Evolutionary conservation across 1,140 invertebrate genomes (phyloP), one percentile per base, ranked within the genome.

Genomic region (Paramacrobiotus metropolitanus): DNA sequence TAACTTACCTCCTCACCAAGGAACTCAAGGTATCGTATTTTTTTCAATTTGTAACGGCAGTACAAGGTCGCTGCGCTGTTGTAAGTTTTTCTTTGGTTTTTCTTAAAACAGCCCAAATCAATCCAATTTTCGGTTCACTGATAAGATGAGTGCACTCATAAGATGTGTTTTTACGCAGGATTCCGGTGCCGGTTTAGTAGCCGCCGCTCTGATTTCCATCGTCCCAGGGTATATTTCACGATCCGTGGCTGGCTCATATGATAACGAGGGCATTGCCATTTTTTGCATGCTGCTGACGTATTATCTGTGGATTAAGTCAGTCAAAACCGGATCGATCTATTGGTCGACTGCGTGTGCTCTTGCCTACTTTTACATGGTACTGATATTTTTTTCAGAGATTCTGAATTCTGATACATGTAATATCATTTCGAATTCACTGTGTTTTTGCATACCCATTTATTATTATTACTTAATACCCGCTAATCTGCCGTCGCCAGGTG

Each of bases 181-280:
- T 78, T 83, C 87, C 67, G 84, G 86, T 40, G 86, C 92, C 45
- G 92, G 91, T 20, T 74, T 97, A 30, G 84, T 93, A 30, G 89
- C 91, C 4, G 91, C 91, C 9, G 81, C 86, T 18, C 85, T 96
- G 80, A 94, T 96, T 64, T 81, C 91, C 1, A 94, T 96, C 67
- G 92, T 97, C 3, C 92, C 92, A 31, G 92, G 91, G 21, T 96
- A 96, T 71, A 97, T 97, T 68, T 93, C 88, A 44, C 68, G 92
- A 66, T 96, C 91, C 1, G 92, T 96, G 2, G 92, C 92, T 61
- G 92, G 92, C 31, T 94, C 89, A 44, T 97, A 96, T 71, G 92
- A 97, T 73, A 97, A 96, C 73, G 93, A 97, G 79, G 92, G 89
- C 61, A 97, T 97, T 72, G 93, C 92, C 30, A 96, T 97, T 68